Evolutionary conservation across 2,888 invertebrate genomes (phyloP), one percentile per base, ranked within the genome.

Genomic region (Hypselothyrea guttata): DNA sequence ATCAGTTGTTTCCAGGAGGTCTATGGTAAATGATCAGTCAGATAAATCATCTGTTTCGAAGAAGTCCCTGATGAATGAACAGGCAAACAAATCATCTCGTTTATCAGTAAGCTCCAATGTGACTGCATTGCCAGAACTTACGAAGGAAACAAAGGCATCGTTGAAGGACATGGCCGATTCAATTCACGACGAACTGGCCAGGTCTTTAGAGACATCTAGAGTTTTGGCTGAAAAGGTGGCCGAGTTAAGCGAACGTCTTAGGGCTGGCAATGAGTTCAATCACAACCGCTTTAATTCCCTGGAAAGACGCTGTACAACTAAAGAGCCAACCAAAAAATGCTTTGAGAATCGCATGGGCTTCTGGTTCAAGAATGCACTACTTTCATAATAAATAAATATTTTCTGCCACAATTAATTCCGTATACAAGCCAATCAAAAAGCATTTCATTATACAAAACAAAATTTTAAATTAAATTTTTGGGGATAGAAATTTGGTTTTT

Each of bases 291-390:
- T 56, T 4, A 35, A 58, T 13, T 38, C 61, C 0, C 46, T 82
- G 30, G 27, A 7, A 0, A 60, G 60, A 4, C 49, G 60, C 8
- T 64, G 59, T 9, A 48, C 69, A 0, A 57, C 7, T 0, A 44
- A 8, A 0, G 66, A 68, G 1, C 83, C 83, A 0, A 1, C 48
- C 9, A 68, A 51, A 16, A 47, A 31, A 1, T 59, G 9, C 1
- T 44, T 66, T 0, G 62, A 74, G 0, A 62, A 83, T 62, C 83
- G 78, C 7, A 78, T 78, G 74, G 12, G 76, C 1, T 33, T 60
- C 16, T 83, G 75, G 79, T 64, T 47, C 33, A 76, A 60, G 49
- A 66, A 78, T n/a, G 61, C 83, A 0, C 61, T 76, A 1, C 76
- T 78, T 2, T 76, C 83, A 18, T 78, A n/a, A n/a, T n/a, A 72